Evolutionary conservation across 2,888 invertebrate genomes (phyloP).

Genomic region (Tromatobia lineatoria): DNA sequence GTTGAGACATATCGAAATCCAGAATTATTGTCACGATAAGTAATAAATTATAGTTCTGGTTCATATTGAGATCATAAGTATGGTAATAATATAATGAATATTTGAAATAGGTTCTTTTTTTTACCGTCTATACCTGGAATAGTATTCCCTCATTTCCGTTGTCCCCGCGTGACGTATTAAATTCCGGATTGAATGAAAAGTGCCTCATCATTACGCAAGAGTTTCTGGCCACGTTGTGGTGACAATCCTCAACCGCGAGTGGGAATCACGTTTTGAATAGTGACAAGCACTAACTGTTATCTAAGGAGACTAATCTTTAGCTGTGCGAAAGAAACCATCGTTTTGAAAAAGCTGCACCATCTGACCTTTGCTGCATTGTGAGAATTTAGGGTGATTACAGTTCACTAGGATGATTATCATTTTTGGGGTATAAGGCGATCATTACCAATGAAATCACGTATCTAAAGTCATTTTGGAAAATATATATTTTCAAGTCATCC

Average conservation of each 20-base stretch:
- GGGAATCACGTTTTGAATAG: constrained; percentile 78
- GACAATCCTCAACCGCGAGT: constrained; percentile 77
- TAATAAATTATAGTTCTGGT: not conserved
- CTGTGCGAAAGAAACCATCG: not conserved
- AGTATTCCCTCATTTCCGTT: not conserved
- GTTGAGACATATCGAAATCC: not conserved
- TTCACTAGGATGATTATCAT: constrained; percentile 5
- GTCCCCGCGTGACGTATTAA: too few species aligned
- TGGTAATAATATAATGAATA: not conserved
- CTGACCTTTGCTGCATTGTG: not conserved
- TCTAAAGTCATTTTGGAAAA: not conserved
- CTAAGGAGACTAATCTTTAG: constrained; percentile 23
- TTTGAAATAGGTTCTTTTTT: not conserved
- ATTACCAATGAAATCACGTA: constrained; percentile 58
- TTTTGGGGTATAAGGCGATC: constrained; percentile 5
- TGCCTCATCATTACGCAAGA: not conserved
- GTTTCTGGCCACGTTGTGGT: not conserved
- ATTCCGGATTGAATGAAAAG: not conserved
- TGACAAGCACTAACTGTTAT: constrained; percentile 70
- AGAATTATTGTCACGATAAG: not conserved
- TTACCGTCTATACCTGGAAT: not conserved
- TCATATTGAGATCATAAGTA: not conserved
- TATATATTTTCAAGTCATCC: constrained; percentile 36
- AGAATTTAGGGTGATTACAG: not conserved
- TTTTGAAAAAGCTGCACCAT: constrained; percentile 27